Base-by-base conservation (phyloP, 1,140 invertebrate species). In the Apis cerana region DNA sequence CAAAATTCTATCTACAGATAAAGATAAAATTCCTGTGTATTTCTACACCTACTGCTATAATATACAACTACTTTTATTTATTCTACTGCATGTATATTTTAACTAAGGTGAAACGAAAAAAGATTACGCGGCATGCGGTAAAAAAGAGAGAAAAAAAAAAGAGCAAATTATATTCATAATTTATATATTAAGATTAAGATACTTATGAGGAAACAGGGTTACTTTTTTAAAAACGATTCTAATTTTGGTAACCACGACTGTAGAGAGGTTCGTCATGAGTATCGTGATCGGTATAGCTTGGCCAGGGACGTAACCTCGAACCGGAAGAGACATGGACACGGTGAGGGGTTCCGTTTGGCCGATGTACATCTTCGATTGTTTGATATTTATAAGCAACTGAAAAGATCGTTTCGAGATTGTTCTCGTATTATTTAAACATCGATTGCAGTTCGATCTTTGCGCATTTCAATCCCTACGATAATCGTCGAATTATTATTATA, bases 171-270 rank as follows among this genome's bases (percentile, higher is more conserved):
- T 61, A 21, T 12, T 11, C 5, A 3, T 48, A 67, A 1, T 19
- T 48, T 43, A 15, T 21, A n/a, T n/a, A n/a, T 43, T 27, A 19
- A 3, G 33, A 15, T 62, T 0, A 13, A 15, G 52, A 15, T 12
- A n/a, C 27, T 23, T 59, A 23, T 21, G 77, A 0, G 43, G 15
- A 67, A 56, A n/a, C 56, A 17, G 27, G 7, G 17, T 78, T 78
- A 92, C 91, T 90, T 91, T 91, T 84, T 91, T 92, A 1, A 90
- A 89, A 48, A 91, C 85, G 58, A 91, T 85, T 48, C 90, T 83
- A 54, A 92, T 71, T 75, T 91, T 92, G 80, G 86, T 89, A 33
- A 92, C 80, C 15, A 82, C 80, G 0, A 92, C 75, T 59, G 86
- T 86, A 4, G 91, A 86, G 7, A 85, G 76, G 50, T 92, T 92